Percentiles rank a stretch among this genome's conserved stretches.
Conservation (phyloP, 2,797 vertebrate species). For the Phataginus tricuspis region DNA sequence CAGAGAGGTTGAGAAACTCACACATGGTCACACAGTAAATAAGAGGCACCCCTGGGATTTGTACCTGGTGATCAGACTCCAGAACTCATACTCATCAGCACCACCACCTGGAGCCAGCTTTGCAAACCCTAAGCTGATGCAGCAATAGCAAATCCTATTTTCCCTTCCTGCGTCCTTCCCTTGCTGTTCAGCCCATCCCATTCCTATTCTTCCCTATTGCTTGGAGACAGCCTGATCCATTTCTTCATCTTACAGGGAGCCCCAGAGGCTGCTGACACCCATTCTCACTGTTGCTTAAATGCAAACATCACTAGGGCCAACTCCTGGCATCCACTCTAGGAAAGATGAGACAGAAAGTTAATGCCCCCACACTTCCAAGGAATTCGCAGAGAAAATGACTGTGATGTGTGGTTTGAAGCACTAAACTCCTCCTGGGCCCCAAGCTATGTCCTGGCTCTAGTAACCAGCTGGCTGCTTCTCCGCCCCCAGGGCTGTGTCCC, state of each 20-base stretch:
- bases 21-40: not conserved
- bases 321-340: not conserved
- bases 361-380: not conserved
- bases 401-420: constrained; percentile 34
- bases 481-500: rapidly evolving
- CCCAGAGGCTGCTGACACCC: not conserved
- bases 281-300: not conserved
- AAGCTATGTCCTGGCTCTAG: not conserved
- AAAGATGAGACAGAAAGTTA: not conserved
- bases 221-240: not conserved
- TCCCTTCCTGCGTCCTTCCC: not conserved
- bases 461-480: not conserved
- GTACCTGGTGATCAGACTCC: not conserved
- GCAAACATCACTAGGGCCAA: not conserved
- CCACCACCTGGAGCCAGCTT: not conserved
- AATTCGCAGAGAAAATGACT: constrained; percentile 39
- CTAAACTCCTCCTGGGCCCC: not conserved
- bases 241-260: not conserved
- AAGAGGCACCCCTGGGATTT: not conserved
- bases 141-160: too few species aligned
- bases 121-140: not conserved
- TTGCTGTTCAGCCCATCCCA: too few species aligned
- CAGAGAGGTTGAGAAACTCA: not conserved
- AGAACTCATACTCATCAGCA: not conserved
- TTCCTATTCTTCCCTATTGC: not conserved